Evolutionary conservation across 2,113 vertebrate species (phyloP).

Genomic region (Bubo blakistoni): DNA sequence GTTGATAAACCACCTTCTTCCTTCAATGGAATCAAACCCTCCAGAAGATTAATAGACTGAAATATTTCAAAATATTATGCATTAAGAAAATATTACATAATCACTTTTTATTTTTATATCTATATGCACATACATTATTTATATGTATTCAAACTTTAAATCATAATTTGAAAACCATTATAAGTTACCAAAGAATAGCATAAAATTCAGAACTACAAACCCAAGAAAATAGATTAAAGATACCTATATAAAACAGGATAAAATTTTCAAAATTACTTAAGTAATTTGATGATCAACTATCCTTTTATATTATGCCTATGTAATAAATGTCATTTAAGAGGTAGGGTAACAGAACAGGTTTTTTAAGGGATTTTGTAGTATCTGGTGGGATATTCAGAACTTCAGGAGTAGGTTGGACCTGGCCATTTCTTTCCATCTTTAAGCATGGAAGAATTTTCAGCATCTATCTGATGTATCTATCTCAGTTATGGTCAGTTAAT

Average conservation of each 20-base stretch:
- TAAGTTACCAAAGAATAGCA: neutral
- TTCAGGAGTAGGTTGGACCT: neutral
- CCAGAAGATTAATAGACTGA: constrained; percentile 77
- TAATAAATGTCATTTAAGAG: neutral
- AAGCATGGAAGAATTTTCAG: neutral
- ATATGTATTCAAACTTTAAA: neutral
- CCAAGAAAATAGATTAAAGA: neutral
- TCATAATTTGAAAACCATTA: neutral
- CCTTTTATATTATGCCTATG: neutral
- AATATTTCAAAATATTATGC: constrained; percentile 1
- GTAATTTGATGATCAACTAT: neutral
- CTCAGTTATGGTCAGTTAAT: neutral
- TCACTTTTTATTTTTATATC: neutral
- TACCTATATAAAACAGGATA: neutral
- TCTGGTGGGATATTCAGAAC: neutral
- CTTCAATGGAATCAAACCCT: constrained; percentile 76
- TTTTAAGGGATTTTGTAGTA: neutral
- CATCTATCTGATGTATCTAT: neutral
- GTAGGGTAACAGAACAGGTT: neutral
- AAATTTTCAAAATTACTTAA: neutral
- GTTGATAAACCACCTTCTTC: constrained; percentile 64
- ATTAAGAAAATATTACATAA: neutral
- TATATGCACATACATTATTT: neutral
- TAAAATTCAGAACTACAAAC: neutral
- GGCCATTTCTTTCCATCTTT: neutral